Conservation (phyloP, 2,888 invertebrate species). For the Syrista parreyssii region DNA sequence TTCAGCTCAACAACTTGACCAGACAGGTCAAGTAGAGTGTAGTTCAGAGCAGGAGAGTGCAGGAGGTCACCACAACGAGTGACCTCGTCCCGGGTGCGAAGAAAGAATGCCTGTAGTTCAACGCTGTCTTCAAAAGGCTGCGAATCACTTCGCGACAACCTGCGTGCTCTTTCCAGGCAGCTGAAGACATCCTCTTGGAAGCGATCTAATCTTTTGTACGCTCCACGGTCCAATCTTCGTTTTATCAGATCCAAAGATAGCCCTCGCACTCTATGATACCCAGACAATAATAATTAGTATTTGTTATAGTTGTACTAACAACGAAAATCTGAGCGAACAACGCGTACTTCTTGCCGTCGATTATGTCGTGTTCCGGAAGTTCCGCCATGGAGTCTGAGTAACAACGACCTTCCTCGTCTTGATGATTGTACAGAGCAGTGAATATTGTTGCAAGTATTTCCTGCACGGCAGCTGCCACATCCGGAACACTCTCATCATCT, state of each 20-base stretch:
- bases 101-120: constrained; percentile 91
- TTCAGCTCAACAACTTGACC: constrained; percentile 81
- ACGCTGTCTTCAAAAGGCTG: constrained; percentile 96
- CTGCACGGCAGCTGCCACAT: constrained; percentile 89
- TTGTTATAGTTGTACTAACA: neutral
- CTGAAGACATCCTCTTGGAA: constrained; percentile 98
- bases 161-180: constrained; percentile 90
- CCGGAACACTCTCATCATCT: constrained; percentile 88
- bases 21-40: constrained; percentile 80
- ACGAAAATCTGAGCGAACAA: neutral
- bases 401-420: constrained; percentile 96
- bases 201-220: constrained; percentile 91
- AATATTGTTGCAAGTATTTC: constrained; percentile 92
- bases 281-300: neutral
- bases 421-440: constrained; percentile 94
- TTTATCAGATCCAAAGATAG: constrained; percentile 94
- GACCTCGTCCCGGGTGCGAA: constrained; percentile 76
- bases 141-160: constrained; percentile 90
- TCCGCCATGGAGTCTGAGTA: constrained; percentile 97
- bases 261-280: constrained; percentile 75
- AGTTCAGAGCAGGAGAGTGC: constrained; percentile 87
- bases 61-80: constrained; percentile 85
- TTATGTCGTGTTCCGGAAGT: constrained; percentile 83
- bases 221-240: constrained; percentile 88
- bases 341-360: constrained; percentile 74